Evolutionary conservation across 2,797 vertebrate species (phyloP).

Genomic region (Erethizon dorsatum): DNA sequence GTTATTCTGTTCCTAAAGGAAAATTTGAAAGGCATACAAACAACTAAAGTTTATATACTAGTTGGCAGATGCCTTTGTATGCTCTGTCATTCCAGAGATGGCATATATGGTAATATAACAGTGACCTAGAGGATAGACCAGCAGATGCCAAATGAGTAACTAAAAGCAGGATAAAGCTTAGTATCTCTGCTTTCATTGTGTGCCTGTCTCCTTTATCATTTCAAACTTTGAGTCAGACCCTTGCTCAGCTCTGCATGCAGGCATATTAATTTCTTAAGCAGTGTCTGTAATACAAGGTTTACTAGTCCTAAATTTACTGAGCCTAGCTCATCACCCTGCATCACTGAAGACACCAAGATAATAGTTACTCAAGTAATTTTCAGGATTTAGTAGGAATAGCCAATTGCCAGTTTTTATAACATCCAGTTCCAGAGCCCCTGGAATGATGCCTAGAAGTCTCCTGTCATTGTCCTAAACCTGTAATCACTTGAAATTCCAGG

Average conservation of each 20-base stretch:
- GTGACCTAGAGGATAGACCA: neutral
- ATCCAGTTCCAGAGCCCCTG: neutral
- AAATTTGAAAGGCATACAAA: neutral
- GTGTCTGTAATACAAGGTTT: neutral
- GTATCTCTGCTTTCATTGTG: neutral
- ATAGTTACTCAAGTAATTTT: neutral
- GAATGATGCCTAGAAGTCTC: neutral
- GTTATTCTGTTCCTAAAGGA: slow-evolving; percentile 47
- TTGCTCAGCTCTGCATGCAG: neutral
- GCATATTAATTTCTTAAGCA: neutral
- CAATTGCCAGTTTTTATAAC: neutral
- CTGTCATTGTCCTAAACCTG: neutral
- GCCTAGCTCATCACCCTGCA: neutral
- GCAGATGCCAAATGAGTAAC: neutral
- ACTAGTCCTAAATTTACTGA: neutral
- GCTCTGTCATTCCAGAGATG: neutral
- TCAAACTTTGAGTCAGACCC: neutral
- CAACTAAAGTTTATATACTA: neutral
- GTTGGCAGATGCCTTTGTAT: neutral
- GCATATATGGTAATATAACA: neutral
- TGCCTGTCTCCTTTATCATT: neutral
- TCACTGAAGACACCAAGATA: neutral
- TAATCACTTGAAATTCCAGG: neutral
- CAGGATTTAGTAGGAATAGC: neutral
- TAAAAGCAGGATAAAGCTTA: neutral